These are phyloP conservation scores for Drosophila pandora DNA, from an alignment of 1,140 invertebrate species.

Conservation along the genomic window DNA sequence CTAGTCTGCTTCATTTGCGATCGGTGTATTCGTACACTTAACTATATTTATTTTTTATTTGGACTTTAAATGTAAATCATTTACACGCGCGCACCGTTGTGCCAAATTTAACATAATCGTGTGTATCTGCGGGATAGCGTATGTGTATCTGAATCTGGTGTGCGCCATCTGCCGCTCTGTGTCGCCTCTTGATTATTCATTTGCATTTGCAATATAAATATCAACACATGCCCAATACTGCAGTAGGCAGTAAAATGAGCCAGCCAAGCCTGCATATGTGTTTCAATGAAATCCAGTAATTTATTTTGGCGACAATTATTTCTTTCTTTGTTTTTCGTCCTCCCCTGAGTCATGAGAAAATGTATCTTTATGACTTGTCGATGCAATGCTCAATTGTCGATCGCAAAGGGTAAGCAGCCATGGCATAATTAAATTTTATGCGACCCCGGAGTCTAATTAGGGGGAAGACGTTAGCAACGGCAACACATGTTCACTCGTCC, in stretches of 20 bases:
- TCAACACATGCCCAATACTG: conserved; percentile 54
- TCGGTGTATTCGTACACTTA: conserved; percentile 16
- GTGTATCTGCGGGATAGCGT: conserved; percentile 43
- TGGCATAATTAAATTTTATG: conserved; percentile 70
- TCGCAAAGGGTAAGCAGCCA: conserved; percentile 25
- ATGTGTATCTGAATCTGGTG: conserved; percentile 31
- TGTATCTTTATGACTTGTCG: conserved; percentile 55
- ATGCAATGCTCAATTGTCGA: conserved; percentile 46
- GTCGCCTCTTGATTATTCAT: conserved; percentile 67
- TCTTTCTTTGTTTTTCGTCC: conserved; percentile 16
- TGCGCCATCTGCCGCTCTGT: conserved; percentile 49
- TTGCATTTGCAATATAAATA: conserved; percentile 59
- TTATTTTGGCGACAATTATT: conserved; percentile 59
- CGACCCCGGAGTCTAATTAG: conserved; percentile 71
- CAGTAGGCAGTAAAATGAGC: conserved; percentile 16
- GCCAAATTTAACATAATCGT: conserved; percentile 65
- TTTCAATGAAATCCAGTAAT: conserved; percentile 37
- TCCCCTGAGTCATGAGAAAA: conserved; percentile 65
- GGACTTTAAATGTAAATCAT: conserved; percentile 61
- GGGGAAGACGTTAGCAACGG: conserved; percentile 20
- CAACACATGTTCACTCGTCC: conserved; percentile 45
- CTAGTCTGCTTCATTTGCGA: conserved; percentile 38
- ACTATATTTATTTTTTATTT: conserved; percentile 48
- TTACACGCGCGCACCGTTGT: conserved; percentile 67
- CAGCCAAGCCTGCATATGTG: not conserved